Conservation (phyloP, 2,113 vertebrate species). For the Scalopus aquaticus region DNA sequence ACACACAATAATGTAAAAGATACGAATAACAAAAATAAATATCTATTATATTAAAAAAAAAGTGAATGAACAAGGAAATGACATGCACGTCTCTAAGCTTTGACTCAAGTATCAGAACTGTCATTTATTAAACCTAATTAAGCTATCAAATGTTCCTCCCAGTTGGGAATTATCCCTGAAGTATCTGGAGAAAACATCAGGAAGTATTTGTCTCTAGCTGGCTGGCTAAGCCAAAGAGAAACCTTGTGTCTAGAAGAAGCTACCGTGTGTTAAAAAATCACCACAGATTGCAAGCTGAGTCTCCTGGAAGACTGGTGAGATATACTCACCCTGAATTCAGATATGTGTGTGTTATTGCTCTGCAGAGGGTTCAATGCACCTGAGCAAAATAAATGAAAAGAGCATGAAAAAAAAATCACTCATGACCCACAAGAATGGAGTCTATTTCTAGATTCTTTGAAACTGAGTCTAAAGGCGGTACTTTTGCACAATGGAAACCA, state of each 20-base stretch:
- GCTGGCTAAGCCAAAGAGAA: neutral
- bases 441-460: too few relatives aligned
- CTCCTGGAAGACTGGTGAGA: neutral
- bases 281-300: neutral
- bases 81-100: neutral
- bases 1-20: too few relatives aligned
- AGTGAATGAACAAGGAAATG: neutral
- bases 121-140: neutral
- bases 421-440: too few relatives aligned
- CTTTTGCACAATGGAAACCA: too few relatives aligned
- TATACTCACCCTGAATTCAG: fast-evolving
- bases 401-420: too few relatives aligned
- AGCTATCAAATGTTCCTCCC: neutral
- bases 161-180: neutral
- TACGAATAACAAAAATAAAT: too few relatives aligned
- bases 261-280: neutral
- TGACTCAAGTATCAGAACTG: neutral
- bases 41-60: too few relatives aligned
- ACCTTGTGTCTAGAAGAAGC: neutral
- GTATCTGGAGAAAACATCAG: neutral
- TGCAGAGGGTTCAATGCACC: neutral
- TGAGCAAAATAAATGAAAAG: neutral
- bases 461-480: too few relatives aligned
- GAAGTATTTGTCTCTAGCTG: neutral
- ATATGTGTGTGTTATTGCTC: fast-evolving